phyloP scores from a whole-genome alignment of 2,113 vertebrate species.

The Elanus axillaris region DNA sequence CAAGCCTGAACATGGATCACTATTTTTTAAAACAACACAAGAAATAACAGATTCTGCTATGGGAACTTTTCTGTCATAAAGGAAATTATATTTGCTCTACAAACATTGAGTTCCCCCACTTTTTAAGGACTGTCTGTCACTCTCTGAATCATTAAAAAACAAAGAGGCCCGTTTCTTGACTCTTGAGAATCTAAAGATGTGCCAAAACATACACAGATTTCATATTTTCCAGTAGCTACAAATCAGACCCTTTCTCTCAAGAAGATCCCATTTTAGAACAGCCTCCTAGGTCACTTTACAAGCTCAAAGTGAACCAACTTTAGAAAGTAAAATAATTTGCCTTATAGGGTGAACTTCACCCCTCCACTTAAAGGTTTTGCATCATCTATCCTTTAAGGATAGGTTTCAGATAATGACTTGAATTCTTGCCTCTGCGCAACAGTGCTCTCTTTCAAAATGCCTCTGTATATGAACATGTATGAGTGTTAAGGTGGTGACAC shows the following conservation, averaged over 20 bases:
- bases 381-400: not conserved
- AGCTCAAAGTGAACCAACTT: not conserved
- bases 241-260: constrained; percentile 41
- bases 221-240: constrained; percentile 67
- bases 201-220: constrained; percentile 63
- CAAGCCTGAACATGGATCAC: not conserved
- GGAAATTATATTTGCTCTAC: constrained; percentile 40
- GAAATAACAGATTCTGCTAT: constrained; percentile 6
- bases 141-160: constrained; percentile 55
- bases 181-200: constrained; percentile 40
- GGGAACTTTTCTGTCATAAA: constrained; percentile 56
- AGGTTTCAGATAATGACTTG: not conserved
- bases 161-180: not conserved
- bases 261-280: constrained; percentile 50
- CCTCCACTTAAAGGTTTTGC: not conserved
- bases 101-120: constrained; percentile 36
- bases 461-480: too few species aligned
- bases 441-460: not conserved
- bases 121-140: constrained; percentile 36
- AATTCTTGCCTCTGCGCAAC: not conserved
- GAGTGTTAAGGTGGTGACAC: not conserved
- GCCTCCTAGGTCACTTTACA: constrained; percentile 17
- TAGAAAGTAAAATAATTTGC: constrained; percentile 11
- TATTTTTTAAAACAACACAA: not conserved
- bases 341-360: constrained; percentile 5